Conservation (phyloP, 2,888 invertebrate genomes). For the Coleophora deauratella region DNA sequence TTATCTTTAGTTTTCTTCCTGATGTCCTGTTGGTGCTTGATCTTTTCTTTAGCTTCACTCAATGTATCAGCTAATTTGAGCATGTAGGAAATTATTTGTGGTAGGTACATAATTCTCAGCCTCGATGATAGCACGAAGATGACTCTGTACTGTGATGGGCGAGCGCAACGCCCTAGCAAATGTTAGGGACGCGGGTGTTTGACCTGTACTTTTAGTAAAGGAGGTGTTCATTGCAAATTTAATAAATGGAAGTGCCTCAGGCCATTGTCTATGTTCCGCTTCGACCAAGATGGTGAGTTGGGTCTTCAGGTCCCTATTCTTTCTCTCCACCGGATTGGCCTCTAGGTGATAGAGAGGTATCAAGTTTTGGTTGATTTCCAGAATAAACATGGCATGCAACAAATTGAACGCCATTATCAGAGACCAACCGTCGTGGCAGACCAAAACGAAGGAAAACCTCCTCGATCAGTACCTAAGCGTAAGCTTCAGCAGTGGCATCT, state of each 20-base stretch:
- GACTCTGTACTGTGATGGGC: background rate
- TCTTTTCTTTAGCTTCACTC: conserved; percentile 1
- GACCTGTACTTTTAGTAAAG: conserved; percentile 11
- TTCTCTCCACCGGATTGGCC: conserved; percentile 28
- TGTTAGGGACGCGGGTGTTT: conserved; percentile 19
- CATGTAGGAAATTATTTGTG: conserved; percentile 4
- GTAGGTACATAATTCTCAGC: conserved; percentile 2
- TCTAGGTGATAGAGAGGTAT: too few relatives aligned
- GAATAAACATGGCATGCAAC: conserved; percentile 7
- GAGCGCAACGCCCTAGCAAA: conserved; percentile 22
- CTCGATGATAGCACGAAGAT: conserved; percentile 3
- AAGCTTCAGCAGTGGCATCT: conserved; percentile 16
- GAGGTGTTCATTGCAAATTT: conserved; percentile 14
- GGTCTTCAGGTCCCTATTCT: conserved; percentile 25
- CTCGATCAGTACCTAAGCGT: too few relatives aligned
- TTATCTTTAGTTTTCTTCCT: conserved; percentile 3
- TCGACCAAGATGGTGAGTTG: conserved; percentile 20
- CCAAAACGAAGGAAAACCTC: conserved; percentile 18
- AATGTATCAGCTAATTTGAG: background rate
- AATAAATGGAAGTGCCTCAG: conserved; percentile 14
- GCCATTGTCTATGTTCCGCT: conserved; percentile 19
- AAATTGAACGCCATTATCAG: conserved; percentile 16
- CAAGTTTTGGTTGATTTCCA: conserved; percentile 12
- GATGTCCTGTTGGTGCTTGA: conserved; percentile 2
- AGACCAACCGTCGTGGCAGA: conserved; percentile 10